Conservation (phyloP, 1,140 invertebrate species). For the Drosophila cardini region DNA sequence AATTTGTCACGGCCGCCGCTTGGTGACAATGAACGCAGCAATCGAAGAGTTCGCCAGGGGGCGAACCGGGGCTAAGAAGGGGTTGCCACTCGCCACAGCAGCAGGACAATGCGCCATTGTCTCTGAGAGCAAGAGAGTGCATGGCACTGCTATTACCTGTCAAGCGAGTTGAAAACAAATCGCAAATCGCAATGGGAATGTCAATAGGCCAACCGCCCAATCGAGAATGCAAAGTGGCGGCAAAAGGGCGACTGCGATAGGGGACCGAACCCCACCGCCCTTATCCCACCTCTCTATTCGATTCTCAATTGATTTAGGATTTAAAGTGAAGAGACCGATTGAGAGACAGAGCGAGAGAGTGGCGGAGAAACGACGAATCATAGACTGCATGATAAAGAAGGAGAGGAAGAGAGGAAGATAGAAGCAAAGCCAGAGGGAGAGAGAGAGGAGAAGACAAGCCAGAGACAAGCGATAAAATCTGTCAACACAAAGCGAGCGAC, state of each 20-base stretch:
- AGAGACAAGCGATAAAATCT: conserved; percentile 39
- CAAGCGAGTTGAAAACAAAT: conserved; percentile 82
- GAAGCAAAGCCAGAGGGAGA: neutral
- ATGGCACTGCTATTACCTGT: conserved; percentile 70
- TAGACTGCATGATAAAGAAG: conserved; percentile 12
- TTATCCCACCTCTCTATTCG: conserved; percentile 18
- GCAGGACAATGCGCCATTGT: conserved; percentile 49
- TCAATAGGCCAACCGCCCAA: conserved; percentile 76
- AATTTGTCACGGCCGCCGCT: conserved; percentile 74
- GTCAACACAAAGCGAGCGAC: conserved; percentile 37
- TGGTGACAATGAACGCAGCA: conserved; percentile 64
- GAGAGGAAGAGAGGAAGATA: neutral
- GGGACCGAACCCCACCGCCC: conserved; percentile 17
- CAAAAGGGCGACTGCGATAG: conserved; percentile 65
- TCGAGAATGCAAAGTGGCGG: conserved; percentile 78
- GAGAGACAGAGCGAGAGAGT: neutral
- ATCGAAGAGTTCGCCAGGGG: neutral
- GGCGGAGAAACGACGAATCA: conserved; percentile 10
- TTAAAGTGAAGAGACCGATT: conserved; percentile 48
- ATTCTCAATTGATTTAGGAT: conserved; percentile 70
- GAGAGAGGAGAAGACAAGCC: neutral
- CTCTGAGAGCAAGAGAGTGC: conserved; percentile 19
- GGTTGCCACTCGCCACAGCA: conserved; percentile 38
- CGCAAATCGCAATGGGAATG: conserved; percentile 79
- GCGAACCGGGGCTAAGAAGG: conserved; percentile 28